phyloP scores from a whole-genome alignment of 2,797 vertebrate species.

The Chrosomus eos region DNA sequence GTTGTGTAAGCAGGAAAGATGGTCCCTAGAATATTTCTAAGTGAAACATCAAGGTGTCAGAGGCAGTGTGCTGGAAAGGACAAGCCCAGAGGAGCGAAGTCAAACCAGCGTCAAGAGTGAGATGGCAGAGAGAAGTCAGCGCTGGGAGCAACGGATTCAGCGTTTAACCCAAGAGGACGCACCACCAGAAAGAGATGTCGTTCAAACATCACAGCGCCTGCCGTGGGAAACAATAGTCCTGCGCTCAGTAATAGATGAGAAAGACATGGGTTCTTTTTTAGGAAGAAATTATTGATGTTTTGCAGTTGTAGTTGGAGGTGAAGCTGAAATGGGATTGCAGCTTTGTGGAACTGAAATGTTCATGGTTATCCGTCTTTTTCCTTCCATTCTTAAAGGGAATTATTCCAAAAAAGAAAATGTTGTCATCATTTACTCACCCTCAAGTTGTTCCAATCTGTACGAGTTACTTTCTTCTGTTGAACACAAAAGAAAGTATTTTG shows the following conservation, averaged over 20 bases:
- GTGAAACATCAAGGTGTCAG: conserved; percentile 46
- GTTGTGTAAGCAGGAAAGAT: conserved; percentile 41
- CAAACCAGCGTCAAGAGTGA: neutral
- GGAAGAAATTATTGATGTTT: neutral
- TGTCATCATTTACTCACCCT: too few relatives aligned
- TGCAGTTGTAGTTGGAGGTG: neutral
- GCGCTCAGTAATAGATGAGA: neutral
- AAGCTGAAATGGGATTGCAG: conserved; percentile 17
- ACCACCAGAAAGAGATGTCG: neutral
- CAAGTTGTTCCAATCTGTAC: too few relatives aligned
- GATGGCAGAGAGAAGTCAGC: neutral
- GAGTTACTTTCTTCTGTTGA: too few relatives aligned
- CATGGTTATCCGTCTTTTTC: neutral
- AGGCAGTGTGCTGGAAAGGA: conserved; percentile 52
- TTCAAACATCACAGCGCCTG: neutral
- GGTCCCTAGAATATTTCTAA: conserved; percentile 39
- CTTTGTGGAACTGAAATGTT: neutral
- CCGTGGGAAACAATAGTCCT: conserved; percentile 7
- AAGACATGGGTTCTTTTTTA: neutral
- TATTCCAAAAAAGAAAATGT: too few relatives aligned
- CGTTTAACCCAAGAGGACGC: conserved; percentile 15
- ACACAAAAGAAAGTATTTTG: too few relatives aligned
- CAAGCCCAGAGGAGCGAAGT: conserved; percentile 40
- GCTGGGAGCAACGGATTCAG: conserved; percentile 26
- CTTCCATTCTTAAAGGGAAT: neutral